phyloP scores from a whole-genome alignment of 2,797 vertebrate species.

The Platalea minor region DNA sequence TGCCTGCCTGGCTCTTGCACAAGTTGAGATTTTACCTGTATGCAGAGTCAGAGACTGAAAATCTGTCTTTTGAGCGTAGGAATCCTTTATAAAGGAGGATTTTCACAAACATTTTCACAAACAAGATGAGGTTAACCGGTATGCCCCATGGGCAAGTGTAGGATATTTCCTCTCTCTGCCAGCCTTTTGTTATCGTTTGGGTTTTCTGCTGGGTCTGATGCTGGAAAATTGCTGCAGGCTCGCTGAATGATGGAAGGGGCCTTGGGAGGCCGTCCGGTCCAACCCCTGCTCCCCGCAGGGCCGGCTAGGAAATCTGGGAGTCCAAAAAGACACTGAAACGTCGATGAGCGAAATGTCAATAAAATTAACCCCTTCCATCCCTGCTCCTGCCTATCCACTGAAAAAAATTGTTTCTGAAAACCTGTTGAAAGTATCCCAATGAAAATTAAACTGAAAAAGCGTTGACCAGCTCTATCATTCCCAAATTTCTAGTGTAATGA shows the following conservation, averaged over 20 bases:
- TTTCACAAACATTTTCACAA: background rate
- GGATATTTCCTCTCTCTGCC: background rate
- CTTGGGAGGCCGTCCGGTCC: background rate
- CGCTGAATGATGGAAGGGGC: background rate
- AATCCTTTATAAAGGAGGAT: background rate
- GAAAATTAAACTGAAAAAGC: background rate
- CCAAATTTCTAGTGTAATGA: background rate
- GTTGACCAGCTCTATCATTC: background rate
- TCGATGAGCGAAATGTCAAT: background rate
- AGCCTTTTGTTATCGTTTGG: too few relatives aligned
- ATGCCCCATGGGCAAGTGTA: accelerated
- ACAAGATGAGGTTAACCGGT: too few relatives aligned
- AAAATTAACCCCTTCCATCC: background rate
- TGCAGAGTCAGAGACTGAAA: background rate
- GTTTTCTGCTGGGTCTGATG: background rate
- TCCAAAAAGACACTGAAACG: background rate
- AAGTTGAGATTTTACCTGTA: background rate
- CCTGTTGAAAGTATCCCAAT: background rate
- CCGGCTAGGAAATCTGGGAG: background rate
- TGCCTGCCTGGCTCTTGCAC: background rate
- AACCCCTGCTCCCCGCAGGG: too few relatives aligned
- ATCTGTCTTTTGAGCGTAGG: accelerated
- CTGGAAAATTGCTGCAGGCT: background rate
- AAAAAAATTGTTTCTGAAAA: background rate
- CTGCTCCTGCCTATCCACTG: background rate